Evolutionary conservation across 37 sponge, comb jelly and placozoan species (phyloP), one percentile per base, ranked within the genome.

Genomic region (Theonella swinhoei): DNA sequence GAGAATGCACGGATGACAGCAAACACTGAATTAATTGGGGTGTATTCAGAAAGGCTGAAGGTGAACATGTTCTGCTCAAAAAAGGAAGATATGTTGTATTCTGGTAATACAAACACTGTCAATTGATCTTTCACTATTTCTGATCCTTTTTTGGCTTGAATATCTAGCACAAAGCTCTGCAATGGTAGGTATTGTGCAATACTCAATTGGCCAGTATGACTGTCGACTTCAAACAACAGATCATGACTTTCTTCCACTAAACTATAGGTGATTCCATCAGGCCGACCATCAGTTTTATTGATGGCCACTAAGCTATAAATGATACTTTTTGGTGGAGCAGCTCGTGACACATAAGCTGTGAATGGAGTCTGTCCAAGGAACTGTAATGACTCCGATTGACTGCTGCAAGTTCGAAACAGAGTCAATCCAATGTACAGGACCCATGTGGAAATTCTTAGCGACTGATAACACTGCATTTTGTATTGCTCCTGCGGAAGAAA

Each of bases 351-450:
- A 70, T 82, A 81, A 26, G 76, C 81, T 29, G 30, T 68, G 66
- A 77, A 85, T 23, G 86, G 91, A 26, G 78, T 2, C 39, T 80
- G 82, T 0, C 90, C 90, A 43, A 84, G 81, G 32, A 89, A 89
- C 19, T 3, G 29, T 42, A 79, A 58, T 47, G 54, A n/a, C n/a
- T n/a, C n/a, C n/a, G n/a, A 17, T 47, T 47, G 54, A 14, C 11
- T 47, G 54, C 54, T 14, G 14, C 54, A 17, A 47, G 54, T 47
- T 47, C 54, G 7, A 17, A 47, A 14, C 54, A 47, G 14, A 7
- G 14, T 47, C 14, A 14, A 47, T 7, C 54, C 14, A 7, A 47
- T 17, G 54, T 17, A 47, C 54, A 47, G 54, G 14, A 47, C 54
- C 14, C 54, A 7, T 47, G 54, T 17, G 7, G 14, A 47, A 47